Conservation (phyloP, 2,888 invertebrate species). For the Chelonus formosanus region DNA sequence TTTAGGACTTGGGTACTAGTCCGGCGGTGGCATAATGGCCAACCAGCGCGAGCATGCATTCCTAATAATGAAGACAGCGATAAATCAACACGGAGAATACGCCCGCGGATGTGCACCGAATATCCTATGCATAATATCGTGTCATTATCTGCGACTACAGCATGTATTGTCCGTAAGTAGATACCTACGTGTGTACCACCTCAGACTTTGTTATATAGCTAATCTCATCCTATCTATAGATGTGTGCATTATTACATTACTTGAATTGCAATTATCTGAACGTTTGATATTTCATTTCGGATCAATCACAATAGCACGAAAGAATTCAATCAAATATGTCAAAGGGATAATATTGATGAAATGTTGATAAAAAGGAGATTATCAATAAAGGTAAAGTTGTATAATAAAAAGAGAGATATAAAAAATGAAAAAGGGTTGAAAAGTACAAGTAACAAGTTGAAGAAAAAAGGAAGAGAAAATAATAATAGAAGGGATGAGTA, state of each 20-base stretch:
- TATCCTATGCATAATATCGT: conserved; percentile 65
- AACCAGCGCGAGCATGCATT: conserved; percentile 59
- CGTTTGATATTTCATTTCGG: conserved; percentile 43
- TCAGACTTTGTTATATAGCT: conserved; percentile 11
- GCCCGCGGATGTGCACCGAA: conserved; percentile 64
- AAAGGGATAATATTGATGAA: no score
- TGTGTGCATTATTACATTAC: background rate
- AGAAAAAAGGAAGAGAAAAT: conserved; percentile 30
- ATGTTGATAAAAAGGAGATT: background rate
- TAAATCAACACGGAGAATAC: conserved; percentile 65
- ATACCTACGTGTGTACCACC: conserved; percentile 31
- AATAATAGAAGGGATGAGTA: conserved; percentile 35
- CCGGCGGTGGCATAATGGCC: conserved; percentile 43
- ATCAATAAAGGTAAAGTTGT: conserved; percentile 3
- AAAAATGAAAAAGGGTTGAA: background rate
- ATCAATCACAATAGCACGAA: conserved; percentile 19
- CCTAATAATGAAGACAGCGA: conserved; percentile 66
- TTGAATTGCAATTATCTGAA: background rate
- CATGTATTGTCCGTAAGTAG: conserved; percentile 29
- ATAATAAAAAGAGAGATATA: conserved; percentile 2
- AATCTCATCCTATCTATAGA: background rate
- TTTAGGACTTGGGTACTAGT: conserved; percentile 36
- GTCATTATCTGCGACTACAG: conserved; percentile 60
- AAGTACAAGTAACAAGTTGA: conserved; percentile 23
- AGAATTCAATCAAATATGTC: conserved; percentile 1